Evolutionary conservation across 2,888 invertebrate genomes (phyloP).

Genomic region (Bruchidius siliquastri): DNA sequence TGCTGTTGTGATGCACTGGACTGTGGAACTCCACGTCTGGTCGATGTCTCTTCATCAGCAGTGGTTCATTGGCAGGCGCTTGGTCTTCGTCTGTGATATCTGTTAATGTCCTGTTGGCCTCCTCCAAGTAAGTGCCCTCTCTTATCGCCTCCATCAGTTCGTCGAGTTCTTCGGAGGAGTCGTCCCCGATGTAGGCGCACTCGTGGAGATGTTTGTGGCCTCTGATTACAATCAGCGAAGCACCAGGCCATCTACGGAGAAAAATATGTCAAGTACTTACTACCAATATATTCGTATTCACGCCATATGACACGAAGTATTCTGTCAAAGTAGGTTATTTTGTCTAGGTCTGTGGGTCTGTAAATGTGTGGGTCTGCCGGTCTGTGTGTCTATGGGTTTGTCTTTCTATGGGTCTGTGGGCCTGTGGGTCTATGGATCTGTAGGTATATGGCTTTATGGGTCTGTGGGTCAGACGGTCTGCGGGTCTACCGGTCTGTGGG

Average conservation of each 20-base stretch:
- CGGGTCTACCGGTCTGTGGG: too few species aligned
- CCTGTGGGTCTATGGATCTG: too few species aligned
- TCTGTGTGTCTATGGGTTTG: too few species aligned
- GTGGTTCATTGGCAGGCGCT: conserved; percentile 57
- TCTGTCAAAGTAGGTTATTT: too few species aligned
- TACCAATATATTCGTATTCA: too few species aligned
- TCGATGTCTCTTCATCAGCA: conserved; percentile 60
- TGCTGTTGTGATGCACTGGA: conserved; percentile 41
- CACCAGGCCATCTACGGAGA: conserved; percentile 69
- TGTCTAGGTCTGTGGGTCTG: too few species aligned
- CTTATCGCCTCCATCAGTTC: conserved; percentile 48
- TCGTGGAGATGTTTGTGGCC: conserved; percentile 73
- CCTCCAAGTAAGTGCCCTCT: conserved; percentile 32
- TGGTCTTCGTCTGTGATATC: conserved; percentile 39
- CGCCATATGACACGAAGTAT: too few species aligned
- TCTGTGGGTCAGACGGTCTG: too few species aligned
- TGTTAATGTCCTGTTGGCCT: conserved; percentile 18
- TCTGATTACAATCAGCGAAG: conserved; percentile 70
- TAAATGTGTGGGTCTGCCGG: too few species aligned
- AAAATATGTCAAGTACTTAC: too few species aligned
- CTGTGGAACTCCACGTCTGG: conserved; percentile 61
- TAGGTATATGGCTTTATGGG: too few species aligned
- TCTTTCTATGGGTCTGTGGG: too few species aligned
- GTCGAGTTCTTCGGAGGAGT: conserved; percentile 71
- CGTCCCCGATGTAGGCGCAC: conserved; percentile 76